phyloP scores from a whole-genome alignment of 2,113 vertebrate species.

The Carettochelys insculpta region DNA sequence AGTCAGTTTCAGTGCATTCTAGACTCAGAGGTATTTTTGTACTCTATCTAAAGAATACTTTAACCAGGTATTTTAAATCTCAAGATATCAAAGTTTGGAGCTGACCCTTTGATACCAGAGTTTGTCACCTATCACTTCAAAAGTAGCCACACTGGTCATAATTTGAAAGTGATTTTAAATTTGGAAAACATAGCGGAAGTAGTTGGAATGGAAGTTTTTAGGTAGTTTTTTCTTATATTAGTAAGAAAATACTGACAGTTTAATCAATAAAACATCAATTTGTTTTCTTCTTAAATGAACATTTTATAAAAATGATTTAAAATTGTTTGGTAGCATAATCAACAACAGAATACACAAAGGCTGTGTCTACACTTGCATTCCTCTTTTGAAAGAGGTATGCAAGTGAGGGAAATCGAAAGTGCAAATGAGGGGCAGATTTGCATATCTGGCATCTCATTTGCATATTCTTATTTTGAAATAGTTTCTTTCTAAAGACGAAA shows the following conservation, averaged over 20 bases:
- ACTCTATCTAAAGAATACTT: not conserved
- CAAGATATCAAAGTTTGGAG: not conserved
- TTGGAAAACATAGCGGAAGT: not conserved
- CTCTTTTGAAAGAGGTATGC: too few relatives aligned
- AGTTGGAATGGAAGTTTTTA: not conserved
- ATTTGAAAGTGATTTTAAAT: not conserved
- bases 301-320: not conserved
- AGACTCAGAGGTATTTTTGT: not conserved
- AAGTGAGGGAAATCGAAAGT: too few relatives aligned
- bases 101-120: not conserved
- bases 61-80: not conserved
- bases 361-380: too few relatives aligned
- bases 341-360: not conserved
- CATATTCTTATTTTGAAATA: too few relatives aligned
- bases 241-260: not conserved
- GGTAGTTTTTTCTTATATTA: too few relatives aligned
- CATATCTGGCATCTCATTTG: too few relatives aligned
- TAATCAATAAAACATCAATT: not conserved
- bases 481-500: too few relatives aligned
- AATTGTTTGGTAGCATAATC: not conserved
- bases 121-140: not conserved
- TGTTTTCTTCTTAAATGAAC: not conserved
- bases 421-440: too few relatives aligned
- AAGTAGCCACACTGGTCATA: not conserved
- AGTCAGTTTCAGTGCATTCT: not conserved